These are phyloP conservation scores for Acipenser transmontanus DNA, from an alignment of 2,797 vertebrate species.

Conservation along the genomic window DNA sequence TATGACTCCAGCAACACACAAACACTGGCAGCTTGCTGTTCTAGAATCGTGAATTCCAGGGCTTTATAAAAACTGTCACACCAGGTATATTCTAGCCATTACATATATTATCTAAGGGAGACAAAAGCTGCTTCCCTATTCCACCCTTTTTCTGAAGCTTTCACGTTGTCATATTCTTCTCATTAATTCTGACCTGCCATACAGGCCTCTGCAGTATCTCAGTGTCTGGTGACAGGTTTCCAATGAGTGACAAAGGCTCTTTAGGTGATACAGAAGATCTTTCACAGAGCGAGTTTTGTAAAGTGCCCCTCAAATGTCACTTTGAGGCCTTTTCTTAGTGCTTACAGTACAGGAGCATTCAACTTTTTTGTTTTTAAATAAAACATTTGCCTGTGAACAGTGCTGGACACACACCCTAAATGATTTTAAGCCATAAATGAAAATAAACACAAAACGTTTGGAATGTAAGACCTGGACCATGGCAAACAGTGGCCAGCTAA, in stretches of 20 bases:
- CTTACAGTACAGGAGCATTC: not conserved
- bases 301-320: constrained; percentile 73
- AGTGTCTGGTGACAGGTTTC: constrained; percentile 49
- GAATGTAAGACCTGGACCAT: no score
- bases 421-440: no score
- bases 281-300: constrained; percentile 51
- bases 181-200: constrained; percentile 60
- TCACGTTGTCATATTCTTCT: constrained; percentile 55
- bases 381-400: constrained; percentile 23
- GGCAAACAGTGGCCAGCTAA: no score
- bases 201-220: constrained; percentile 50
- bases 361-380: constrained; percentile 29
- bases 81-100: constrained; percentile 29
- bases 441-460: no score
- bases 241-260: constrained; percentile 61
- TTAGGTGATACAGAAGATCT: constrained; percentile 59
- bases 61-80: constrained; percentile 12
- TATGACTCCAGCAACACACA: no score
- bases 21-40: not conserved
- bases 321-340: constrained; percentile 18
- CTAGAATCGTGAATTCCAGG: not conserved
- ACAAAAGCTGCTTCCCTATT: constrained; percentile 44
- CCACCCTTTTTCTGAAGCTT: constrained; percentile 40
- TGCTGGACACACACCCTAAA: not conserved
- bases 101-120: constrained; percentile 43